Conservation (phyloP, 2,113 vertebrate species). For the Mus musculus region DNA sequence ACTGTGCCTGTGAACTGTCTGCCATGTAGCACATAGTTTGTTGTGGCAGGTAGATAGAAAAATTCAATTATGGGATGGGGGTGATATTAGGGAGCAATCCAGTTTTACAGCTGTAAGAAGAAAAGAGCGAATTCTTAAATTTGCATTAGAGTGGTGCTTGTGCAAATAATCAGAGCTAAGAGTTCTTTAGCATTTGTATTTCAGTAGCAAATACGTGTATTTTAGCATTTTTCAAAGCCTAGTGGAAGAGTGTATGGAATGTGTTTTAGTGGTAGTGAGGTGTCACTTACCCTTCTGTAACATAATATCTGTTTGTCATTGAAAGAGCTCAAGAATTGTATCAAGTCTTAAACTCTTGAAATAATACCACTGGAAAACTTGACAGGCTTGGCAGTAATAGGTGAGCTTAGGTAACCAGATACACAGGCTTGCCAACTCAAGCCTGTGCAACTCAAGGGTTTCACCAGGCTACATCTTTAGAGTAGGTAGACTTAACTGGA, state of each 20-base stretch:
- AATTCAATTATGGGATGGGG: constrained; percentile 41
- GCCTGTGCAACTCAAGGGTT: constrained; percentile 17
- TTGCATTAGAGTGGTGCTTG: neutral
- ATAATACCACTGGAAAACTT: constrained; percentile 66
- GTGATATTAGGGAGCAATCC: neutral
- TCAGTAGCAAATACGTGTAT: constrained; percentile 50
- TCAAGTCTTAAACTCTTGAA: constrained; percentile 65
- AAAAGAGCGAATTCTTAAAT: constrained; percentile 53
- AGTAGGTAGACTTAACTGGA: neutral
- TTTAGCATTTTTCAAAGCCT: constrained; percentile 64
- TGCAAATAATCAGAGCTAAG: neutral
- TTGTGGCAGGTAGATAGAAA: constrained; percentile 45
- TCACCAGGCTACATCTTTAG: constrained; percentile 54
- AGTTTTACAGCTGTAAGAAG: constrained; percentile 44
- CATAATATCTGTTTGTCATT: constrained; percentile 45
- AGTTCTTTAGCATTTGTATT: constrained; percentile 48
- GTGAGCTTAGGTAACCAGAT: constrained; percentile 67
- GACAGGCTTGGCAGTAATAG: constrained; percentile 24
- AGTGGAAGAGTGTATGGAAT: constrained; percentile 37
- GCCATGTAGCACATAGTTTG: constrained; percentile 53
- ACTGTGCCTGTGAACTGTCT: constrained; percentile 32
- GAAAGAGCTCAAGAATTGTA: constrained; percentile 67
- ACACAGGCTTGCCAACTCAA: neutral
- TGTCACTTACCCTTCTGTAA: constrained; percentile 69
- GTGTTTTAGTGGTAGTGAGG: constrained; percentile 57